Evolutionary conservation across 2,888 invertebrate genomes (phyloP).

Genomic region (Eupithecia centaureata): DNA sequence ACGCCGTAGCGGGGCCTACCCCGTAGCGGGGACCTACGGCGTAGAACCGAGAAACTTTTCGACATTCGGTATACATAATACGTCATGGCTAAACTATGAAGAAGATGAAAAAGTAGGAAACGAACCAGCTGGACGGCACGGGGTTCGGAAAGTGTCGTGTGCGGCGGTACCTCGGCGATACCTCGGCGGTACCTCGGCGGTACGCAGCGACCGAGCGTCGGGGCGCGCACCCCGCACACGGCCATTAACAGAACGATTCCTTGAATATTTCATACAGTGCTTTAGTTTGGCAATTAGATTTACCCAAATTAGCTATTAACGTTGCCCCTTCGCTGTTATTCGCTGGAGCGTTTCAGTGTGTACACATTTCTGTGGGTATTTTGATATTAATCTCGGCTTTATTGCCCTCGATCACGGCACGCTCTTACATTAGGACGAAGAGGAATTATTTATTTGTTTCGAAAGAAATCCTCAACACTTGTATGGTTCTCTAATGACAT

Average conservation of each 20-base stretch:
- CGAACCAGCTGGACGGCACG: neutral
- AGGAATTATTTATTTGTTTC: conserved; percentile 23
- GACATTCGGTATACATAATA: neutral
- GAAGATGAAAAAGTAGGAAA: neutral
- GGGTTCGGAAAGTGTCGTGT: neutral
- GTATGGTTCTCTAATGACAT: conserved; percentile 2
- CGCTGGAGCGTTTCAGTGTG: conserved; percentile 36
- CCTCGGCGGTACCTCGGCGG: too few relatives aligned
- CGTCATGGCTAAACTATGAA: neutral
- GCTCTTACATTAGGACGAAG: conserved; percentile 29
- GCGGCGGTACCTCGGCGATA: neutral
- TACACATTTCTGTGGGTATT: conserved; percentile 43
- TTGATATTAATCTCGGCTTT: conserved; percentile 45
- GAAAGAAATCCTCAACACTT: neutral
- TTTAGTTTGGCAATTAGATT: conserved; percentile 47
- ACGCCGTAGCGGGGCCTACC: too few relatives aligned
- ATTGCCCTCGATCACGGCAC: conserved; percentile 42
- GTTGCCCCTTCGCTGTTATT: conserved; percentile 41
- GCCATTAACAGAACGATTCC: conserved; percentile 40
- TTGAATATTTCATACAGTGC: conserved; percentile 45
- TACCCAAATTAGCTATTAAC: conserved; percentile 44
- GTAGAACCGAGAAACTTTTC: neutral
- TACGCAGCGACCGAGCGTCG: neutral
- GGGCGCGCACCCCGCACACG: conserved; percentile 24
- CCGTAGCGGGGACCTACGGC: too few relatives aligned